Evolutionary conservation across 2,113 vertebrate genomes (phyloP).

Genomic region (Stegostoma tigrinum): DNA sequence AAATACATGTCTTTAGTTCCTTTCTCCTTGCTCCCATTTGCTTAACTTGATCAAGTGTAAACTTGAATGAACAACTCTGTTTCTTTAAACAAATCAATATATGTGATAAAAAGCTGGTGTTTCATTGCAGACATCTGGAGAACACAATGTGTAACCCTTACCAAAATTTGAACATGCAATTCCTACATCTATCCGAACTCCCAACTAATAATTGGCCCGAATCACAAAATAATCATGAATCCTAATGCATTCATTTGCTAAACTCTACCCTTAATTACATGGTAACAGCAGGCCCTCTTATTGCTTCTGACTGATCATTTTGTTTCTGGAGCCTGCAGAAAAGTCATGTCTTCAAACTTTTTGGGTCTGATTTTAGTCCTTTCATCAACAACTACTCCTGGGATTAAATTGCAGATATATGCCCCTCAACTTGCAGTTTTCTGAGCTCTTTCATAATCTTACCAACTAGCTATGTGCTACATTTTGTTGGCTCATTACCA

Average conservation of each 20-base stretch:
- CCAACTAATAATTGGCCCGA: not conserved
- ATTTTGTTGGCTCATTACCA: not conserved
- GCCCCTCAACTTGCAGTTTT: too few relatives aligned
- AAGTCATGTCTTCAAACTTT: too few relatives aligned
- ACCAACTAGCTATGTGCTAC: not conserved
- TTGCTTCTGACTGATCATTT: too few relatives aligned
- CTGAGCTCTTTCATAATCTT: not conserved
- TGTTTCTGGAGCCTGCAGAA: too few relatives aligned
- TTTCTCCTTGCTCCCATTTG: not conserved
- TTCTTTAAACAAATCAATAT: not conserved
- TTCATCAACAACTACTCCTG: too few relatives aligned
- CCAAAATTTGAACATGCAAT: not conserved
- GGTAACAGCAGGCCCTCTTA: too few relatives aligned
- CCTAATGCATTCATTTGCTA: not conserved
- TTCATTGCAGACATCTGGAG: not conserved
- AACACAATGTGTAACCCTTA: not conserved
- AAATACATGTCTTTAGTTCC: not conserved
- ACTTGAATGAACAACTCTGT: not conserved
- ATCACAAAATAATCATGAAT: not conserved
- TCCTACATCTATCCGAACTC: not conserved
- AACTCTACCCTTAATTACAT: not conserved
- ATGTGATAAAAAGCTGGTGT: not conserved
- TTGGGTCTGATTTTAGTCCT: too few relatives aligned
- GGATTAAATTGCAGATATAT: too few relatives aligned
- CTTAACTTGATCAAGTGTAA: not conserved